Base-by-base conservation (phyloP, 2,888 invertebrate genomes). In the Eristalinus sepulchralis region DNA sequence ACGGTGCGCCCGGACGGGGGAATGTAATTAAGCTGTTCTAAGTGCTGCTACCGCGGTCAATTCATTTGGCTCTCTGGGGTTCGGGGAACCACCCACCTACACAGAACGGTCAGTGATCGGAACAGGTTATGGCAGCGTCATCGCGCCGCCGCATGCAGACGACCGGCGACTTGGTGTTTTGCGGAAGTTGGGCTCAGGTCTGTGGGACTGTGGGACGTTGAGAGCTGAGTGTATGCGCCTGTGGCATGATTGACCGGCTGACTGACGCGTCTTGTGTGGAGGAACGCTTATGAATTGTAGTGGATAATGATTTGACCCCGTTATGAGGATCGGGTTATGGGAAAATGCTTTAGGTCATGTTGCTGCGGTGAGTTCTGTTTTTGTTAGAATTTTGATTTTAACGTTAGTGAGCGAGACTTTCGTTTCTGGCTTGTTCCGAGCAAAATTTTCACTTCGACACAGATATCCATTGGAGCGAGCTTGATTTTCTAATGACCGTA, bases 21-120 rank as follows among this genome's bases (percentile, higher is more conserved):
- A 66, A 70, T 27, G 39, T 77, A 77, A 81, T 85, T 80, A 72
- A 81, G 76, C 72, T 75, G 79, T 76, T 81, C 70, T 64, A 70
- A 55, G 22, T 71, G 81, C 53, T 59, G 66, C 64, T 47, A 22
- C 62, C 20, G 36, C 36, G 24, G 22, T 66, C 70, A 36, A 36
- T 60, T 31, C 60, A 47, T 72, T 53, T 39, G 60, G 8, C 31
- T 62, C n/a, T 31, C 24, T 24, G 17, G 27, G 36, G 66, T 20
- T 66, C 39, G 53, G 24, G 60, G 24, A 60, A 67, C 22, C 39
- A 53, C 24, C 64, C 71, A 60, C 79, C 71, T 59, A 66, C 79
- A 71, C 71, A 59, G 64, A 33, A 60, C 71, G 79, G 79, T 71
- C 79, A 66, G 59, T 79, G 78, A 71, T 55, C 78, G 31, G 68